Conservation (phyloP, 2,113 vertebrate genomes). For the Colius striatus region DNA sequence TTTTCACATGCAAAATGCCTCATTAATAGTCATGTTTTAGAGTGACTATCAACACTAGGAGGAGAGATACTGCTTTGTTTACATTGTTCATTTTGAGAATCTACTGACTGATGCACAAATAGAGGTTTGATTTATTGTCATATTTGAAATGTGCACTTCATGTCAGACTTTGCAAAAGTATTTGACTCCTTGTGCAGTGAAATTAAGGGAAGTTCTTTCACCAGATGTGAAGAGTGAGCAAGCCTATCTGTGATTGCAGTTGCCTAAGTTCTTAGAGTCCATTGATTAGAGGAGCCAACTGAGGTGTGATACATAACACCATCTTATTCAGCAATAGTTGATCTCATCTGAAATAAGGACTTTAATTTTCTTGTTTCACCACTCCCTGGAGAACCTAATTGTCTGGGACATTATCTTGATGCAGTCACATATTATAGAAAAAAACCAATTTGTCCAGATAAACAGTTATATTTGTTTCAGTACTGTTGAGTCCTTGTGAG, state of each 20-base stretch:
- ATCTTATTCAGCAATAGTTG: background rate
- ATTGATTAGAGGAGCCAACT: background rate
- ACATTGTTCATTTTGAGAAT: background rate
- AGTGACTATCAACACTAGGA: background rate
- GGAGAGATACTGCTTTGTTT: background rate
- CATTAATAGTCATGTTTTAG: background rate
- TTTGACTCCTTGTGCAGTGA: background rate
- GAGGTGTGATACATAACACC: background rate
- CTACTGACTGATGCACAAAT: background rate
- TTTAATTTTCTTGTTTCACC: background rate
- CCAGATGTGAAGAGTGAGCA: background rate
- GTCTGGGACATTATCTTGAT: background rate
- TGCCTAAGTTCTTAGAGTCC: background rate
- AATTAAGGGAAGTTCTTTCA: background rate
- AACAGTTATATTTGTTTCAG: background rate
- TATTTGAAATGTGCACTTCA: background rate
- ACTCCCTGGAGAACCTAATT: background rate
- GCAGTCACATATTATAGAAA: background rate
- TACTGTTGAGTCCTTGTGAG: background rate
- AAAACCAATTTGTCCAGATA: background rate
- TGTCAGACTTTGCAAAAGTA: background rate
- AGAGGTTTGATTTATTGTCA: background rate
- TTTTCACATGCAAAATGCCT: background rate
- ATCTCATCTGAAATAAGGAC: background rate
- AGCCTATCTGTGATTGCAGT: background rate